Percentiles rank a stretch among this genome's conserved stretches.
These are phyloP conservation scores for Poeciliopsis prolifica DNA, from an alignment of 2,113 vertebrate genomes.

Conservation along the genomic window DNA sequence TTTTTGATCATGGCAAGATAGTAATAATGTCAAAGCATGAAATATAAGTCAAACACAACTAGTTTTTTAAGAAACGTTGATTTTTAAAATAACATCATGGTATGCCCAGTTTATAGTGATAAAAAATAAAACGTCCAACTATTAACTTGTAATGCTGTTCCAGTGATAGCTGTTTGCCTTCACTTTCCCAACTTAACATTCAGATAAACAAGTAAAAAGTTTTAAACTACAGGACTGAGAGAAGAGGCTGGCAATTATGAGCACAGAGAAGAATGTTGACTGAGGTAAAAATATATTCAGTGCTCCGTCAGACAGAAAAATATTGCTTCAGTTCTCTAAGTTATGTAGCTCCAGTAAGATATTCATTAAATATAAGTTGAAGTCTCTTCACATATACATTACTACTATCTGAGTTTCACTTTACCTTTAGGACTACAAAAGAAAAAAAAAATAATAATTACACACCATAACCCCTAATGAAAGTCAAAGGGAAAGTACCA, in stretches of 20 bases:
- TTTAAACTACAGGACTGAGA: too few relatives aligned
- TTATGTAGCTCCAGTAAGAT: not conserved
- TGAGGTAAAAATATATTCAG: not conserved
- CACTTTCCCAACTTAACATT: not conserved
- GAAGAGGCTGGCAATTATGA: not conserved
- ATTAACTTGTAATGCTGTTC: not conserved
- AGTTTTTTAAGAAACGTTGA: not conserved
- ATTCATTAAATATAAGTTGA: not conserved
- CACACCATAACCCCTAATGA: too few relatives aligned
- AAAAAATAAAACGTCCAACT: not conserved
- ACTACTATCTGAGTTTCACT: not conserved
- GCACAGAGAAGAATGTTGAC: not conserved
- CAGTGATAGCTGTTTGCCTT: too few relatives aligned
- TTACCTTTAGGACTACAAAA: too few relatives aligned
- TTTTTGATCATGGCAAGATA: too few relatives aligned
- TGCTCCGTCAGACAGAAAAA: not conserved
- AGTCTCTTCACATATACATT: not conserved
- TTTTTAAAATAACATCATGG: too few relatives aligned
- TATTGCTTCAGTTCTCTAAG: not conserved
- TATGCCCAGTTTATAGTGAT: too few relatives aligned
- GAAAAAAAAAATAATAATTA: too few relatives aligned
- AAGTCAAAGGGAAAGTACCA: too few relatives aligned
- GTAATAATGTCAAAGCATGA: too few relatives aligned
- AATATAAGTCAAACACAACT: not conserved
- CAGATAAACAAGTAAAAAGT: not conserved